phyloP scores from a whole-genome alignment of 1,140 invertebrate genomes.

The Antheraea pernyi region DNA sequence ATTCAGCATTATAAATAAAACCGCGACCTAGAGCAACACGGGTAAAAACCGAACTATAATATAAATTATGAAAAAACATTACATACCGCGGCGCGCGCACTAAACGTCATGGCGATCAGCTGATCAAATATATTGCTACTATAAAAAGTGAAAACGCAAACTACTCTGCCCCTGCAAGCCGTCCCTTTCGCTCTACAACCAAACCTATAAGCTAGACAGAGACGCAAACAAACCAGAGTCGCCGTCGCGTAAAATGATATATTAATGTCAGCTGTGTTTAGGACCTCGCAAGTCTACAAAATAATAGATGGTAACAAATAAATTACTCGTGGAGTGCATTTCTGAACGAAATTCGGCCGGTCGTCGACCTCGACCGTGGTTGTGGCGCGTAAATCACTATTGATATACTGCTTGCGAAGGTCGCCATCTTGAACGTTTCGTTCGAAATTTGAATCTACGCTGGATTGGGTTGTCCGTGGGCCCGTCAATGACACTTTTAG shows the following conservation, averaged over 20 bases:
- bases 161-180: conserved; percentile 51
- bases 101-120: conserved; percentile 77
- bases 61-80: conserved; percentile 72
- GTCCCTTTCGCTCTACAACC: conserved; percentile 42
- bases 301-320: conserved; percentile 79
- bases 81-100: conserved; percentile 61
- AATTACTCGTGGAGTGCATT: conserved; percentile 75
- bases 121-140: conserved; percentile 79
- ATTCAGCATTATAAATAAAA: conserved; percentile 20
- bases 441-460: conserved; percentile 72
- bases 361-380: conserved; percentile 74
- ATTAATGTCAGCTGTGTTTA: conserved; percentile 78
- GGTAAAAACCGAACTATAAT: conserved; percentile 67
- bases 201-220: conserved; percentile 31
- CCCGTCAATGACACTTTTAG: conserved; percentile 50
- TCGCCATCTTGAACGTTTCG: conserved; percentile 73
- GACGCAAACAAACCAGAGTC: conserved; percentile 43
- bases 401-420: conserved; percentile 71
- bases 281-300: conserved; percentile 77
- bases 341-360: conserved; percentile 76
- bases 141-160: conserved; percentile 79
- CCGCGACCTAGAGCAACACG: conserved; percentile 68
- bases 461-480: conserved; percentile 58
- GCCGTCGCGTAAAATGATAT: conserved; percentile 77
- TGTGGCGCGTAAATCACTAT: conserved; percentile 74